Evolutionary conservation across 2,797 vertebrate species (phyloP).

Genomic region (Sebastiscus tertius): DNA sequence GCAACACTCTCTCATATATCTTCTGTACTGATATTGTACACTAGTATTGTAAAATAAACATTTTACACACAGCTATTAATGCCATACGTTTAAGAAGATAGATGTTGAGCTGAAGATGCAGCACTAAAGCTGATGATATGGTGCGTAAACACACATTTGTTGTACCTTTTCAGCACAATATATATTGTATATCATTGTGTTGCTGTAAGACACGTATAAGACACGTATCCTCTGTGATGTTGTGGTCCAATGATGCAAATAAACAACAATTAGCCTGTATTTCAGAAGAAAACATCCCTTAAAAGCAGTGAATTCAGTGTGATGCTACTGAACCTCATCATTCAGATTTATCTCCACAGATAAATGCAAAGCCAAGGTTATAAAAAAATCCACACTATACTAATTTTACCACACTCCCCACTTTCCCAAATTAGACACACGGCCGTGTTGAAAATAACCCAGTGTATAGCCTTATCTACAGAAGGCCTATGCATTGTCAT

Average conservation of each 20-base stretch:
- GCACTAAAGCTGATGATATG: too few relatives aligned
- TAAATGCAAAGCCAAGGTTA: background rate
- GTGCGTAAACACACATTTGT: background rate
- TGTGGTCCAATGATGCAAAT: background rate
- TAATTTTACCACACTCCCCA: constrained; percentile 25
- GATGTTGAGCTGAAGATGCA: too few relatives aligned
- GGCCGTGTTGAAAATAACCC: constrained; percentile 35
- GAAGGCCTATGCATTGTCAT: constrained; percentile 67
- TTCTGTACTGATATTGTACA: too few relatives aligned
- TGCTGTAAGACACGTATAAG: background rate
- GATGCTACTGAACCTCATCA: background rate
- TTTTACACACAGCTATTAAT: too few relatives aligned
- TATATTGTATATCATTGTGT: background rate
- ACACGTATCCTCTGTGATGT: background rate
- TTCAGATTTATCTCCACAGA: background rate
- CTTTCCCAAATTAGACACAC: constrained; percentile 43
- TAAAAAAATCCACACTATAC: background rate
- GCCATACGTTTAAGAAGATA: too few relatives aligned
- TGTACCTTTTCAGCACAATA: background rate
- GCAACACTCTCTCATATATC: too few relatives aligned
- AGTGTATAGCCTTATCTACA: constrained; percentile 63
- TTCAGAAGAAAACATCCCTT: background rate
- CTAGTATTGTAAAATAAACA: too few relatives aligned
- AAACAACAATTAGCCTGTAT: background rate
- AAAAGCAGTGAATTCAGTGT: background rate